Evolutionary conservation across 1,140 invertebrate genomes (phyloP).

Genomic region (Bombus cullumanus): DNA sequence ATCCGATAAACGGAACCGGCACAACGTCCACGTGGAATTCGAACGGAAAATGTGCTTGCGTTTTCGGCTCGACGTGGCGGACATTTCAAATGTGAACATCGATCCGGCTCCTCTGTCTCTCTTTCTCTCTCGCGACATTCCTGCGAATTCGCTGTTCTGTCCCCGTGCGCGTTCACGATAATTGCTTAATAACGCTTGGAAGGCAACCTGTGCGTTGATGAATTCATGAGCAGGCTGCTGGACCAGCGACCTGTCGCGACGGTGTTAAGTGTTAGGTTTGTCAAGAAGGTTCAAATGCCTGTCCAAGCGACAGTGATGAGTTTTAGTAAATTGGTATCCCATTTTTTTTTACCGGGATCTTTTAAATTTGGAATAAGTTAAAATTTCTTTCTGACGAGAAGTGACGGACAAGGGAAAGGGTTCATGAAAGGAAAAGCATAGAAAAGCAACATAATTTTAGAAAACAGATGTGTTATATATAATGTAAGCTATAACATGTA

Average conservation of each 20-base stretch:
- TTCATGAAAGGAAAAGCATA: no score
- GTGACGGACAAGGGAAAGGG: no score
- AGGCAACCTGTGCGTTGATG: neutral
- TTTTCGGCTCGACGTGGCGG: neutral
- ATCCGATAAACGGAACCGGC: neutral
- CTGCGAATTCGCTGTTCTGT: neutral
- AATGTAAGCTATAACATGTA: no score
- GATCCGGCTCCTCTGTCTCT: neutral
- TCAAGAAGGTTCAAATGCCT: no score
- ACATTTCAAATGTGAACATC: neutral
- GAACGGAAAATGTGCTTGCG: neutral
- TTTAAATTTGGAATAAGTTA: no score
- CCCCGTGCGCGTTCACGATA: neutral
- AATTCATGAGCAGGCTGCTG: neutral
- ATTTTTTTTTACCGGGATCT: no score
- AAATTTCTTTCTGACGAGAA: no score
- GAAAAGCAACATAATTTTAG: no score
- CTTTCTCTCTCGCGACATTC: neutral
- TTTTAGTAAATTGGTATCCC: no score
- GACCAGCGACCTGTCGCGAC: neutral
- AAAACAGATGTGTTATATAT: no score
- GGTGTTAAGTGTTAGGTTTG: no score
- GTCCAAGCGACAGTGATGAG: no score
- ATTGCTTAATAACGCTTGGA: conserved; percentile 1
- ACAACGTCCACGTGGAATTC: neutral